Base-by-base conservation (phyloP, 2,888 invertebrate genomes). In the Schrankia costaestrigalis region DNA sequence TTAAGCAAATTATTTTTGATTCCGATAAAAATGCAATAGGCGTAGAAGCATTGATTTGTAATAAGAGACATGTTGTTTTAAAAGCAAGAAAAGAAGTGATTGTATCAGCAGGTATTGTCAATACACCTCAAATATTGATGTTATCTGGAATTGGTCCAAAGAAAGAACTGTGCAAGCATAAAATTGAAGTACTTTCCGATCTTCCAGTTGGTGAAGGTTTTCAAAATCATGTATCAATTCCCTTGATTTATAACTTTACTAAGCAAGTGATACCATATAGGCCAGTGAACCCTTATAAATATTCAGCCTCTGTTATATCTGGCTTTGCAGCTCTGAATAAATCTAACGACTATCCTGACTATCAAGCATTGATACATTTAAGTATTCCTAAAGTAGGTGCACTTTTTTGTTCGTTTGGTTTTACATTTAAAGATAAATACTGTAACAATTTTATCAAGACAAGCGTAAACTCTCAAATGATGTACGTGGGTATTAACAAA, bases 121-220 rank as follows among this genome's bases (percentile, higher is more conserved):
- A 65, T 15, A 68, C 62, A 26, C 71, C 76, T n/a, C 62, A 75
- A 41, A 26, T 78, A 7, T 30, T 78, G 7, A 72, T 78, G 72
- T 24, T 70, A 2, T 77, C 75, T 0, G 75, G 77, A 2, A 53
- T 78, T 6, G 77, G 77, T 2, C 75, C 69, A 4, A 56, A 41
- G n/a, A 29, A 59, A 0, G 60, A 75, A 48, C 49, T 77, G 3
- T 14, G 41, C 2, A 49, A 61, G 15, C 42, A 58, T 9, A 46
- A 53, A 6, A 72, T 76, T 7, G 15, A 52, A 8, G 52, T 63
- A 0, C 15, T 67, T 2, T 26, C 61, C 3, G 46, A 75, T 40
- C 51, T 60, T 0, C 65, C 68, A n/a, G 78, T 78, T 2, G 78
- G 78, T 1, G 31, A 50, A 11, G 69, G 71, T 28, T 13, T 78